phyloP scores from a whole-genome alignment of 1,140 invertebrate genomes.

The Tetraneura akinire region DNA sequence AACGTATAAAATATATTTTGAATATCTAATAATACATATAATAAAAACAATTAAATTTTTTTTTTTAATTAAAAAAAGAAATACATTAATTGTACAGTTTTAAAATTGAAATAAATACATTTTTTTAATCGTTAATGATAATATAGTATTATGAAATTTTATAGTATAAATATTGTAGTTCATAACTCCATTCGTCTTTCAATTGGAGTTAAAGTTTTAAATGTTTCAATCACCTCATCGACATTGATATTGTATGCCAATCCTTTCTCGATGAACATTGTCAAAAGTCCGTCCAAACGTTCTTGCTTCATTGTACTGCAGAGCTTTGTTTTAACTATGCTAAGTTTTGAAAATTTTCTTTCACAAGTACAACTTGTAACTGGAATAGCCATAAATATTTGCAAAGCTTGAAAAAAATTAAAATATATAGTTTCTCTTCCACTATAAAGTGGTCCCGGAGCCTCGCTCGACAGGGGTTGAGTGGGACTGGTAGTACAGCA shows the following conservation, averaged over 20 bases:
- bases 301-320: constrained; percentile 29
- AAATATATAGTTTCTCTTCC: constrained; percentile 26
- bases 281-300: constrained; percentile 9
- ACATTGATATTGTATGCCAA: constrained; percentile 12
- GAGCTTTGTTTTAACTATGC: constrained; percentile 21
- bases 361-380: constrained; percentile 35
- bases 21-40: neutral
- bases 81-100: constrained; percentile 8
- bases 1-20: neutral
- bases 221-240: neutral
- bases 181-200: constrained; percentile 11
- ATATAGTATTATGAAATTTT: neutral
- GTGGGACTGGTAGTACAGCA: too few relatives aligned
- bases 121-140: neutral
- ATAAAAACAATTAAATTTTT: constrained; percentile 1
- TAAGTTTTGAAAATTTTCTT: constrained; percentile 37
- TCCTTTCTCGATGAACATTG: constrained; percentile 21
- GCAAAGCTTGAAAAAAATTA: neutral
- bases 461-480: too few relatives aligned
- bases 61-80: neutral
- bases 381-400: constrained; percentile 35
- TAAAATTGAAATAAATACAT: neutral
- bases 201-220: constrained; percentile 19
- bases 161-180: constrained; percentile 1
- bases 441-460: too few relatives aligned